Evolutionary conservation across 1,140 invertebrate genomes (phyloP).

Genomic region (Parapsyche elsis): DNA sequence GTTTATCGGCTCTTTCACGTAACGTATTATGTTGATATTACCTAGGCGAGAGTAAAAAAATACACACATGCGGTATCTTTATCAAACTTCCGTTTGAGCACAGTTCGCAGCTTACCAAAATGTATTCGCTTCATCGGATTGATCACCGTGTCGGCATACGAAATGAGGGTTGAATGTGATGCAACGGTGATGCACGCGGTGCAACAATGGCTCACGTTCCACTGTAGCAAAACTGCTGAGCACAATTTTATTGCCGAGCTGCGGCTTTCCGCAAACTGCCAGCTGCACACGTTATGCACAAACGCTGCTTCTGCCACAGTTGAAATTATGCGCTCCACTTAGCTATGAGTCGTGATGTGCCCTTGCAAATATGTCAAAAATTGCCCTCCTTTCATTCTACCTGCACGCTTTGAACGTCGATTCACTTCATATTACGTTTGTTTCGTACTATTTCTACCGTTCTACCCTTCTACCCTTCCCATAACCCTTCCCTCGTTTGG

Average conservation of each 20-base stretch:
- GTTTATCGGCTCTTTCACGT: not conserved
- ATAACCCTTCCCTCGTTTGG: too few relatives aligned
- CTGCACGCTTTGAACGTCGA: too few relatives aligned
- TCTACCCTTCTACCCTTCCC: too few relatives aligned
- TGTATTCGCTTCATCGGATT: not conserved
- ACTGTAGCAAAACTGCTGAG: not conserved
- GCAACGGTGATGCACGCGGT: slow-evolving; percentile 6
- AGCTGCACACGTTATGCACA: not conserved
- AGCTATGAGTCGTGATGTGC: not conserved
- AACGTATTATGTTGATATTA: too few relatives aligned
- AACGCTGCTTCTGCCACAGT: not conserved
- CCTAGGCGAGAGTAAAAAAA: too few relatives aligned
- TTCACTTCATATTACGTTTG: too few relatives aligned
- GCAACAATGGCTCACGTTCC: slow-evolving; percentile 20
- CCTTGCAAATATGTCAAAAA: not conserved
- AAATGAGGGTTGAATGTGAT: not conserved
- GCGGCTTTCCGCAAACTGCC: not conserved
- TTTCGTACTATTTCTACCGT: too few relatives aligned
- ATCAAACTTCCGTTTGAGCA: not conserved
- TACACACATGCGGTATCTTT: too few relatives aligned
- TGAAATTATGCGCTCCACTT: slow-evolving; percentile 4
- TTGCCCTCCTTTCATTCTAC: too few relatives aligned
- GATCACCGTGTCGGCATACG: not conserved
- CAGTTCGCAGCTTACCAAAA: not conserved
- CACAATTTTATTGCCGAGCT: not conserved